Evolutionary conservation across 1,140 invertebrate genomes (phyloP).

Genomic region (Riptortus pedestris): DNA sequence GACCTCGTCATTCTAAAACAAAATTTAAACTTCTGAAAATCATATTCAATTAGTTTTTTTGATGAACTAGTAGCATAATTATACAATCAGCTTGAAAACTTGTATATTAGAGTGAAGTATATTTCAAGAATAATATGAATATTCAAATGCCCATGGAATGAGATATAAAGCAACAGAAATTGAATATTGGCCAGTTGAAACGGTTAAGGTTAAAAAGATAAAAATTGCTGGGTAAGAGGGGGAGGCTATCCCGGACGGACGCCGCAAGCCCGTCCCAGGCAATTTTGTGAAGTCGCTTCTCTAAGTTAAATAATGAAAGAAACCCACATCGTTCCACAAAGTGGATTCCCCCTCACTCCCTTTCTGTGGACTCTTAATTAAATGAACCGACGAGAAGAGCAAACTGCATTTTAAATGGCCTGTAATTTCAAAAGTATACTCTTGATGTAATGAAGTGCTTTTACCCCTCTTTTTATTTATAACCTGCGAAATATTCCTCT

Average conservation of each 20-base stretch:
- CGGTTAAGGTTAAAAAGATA: background rate
- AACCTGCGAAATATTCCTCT: slow-evolving; percentile 11
- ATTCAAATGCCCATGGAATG: too few species aligned
- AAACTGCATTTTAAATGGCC: slow-evolving; percentile 33
- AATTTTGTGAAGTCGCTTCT: slow-evolving; percentile 26
- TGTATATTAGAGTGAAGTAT: too few species aligned
- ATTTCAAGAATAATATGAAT: too few species aligned
- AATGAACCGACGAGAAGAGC: slow-evolving; percentile 33
- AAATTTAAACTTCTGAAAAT: too few species aligned
- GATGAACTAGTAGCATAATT: too few species aligned
- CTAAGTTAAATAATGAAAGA: slow-evolving; percentile 31
- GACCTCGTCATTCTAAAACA: too few species aligned
- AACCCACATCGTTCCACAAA: slow-evolving; percentile 26
- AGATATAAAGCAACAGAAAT: too few species aligned
- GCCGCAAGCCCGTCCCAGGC: slow-evolving; percentile 2
- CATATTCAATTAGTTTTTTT: too few species aligned
- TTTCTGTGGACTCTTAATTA: slow-evolving; percentile 31
- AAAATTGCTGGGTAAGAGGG: background rate
- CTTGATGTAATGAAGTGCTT: slow-evolving; percentile 16
- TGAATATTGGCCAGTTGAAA: too few species aligned
- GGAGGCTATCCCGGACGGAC: background rate
- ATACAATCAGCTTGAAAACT: too few species aligned
- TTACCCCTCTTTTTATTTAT: slow-evolving; percentile 15
- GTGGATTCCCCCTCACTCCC: slow-evolving; percentile 21
- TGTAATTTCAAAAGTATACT: slow-evolving; percentile 27